phyloP scores from a whole-genome alignment of 2,888 invertebrate genomes.

The Actias luna region DNA sequence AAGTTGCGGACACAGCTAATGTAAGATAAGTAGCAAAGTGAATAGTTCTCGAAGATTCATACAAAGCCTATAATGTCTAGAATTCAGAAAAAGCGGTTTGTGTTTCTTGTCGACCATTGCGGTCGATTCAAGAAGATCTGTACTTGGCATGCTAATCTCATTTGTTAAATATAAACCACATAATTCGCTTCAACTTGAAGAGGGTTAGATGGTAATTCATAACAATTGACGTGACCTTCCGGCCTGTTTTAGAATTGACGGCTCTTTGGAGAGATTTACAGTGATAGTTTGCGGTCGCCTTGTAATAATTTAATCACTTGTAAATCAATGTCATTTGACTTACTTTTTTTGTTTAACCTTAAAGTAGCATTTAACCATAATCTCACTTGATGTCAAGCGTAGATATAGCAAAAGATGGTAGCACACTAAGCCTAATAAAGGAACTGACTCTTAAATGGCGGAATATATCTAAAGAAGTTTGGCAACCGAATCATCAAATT shows the following conservation, averaged over 20 bases:
- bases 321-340: neutral
- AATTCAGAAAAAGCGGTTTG: neutral
- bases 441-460: no score
- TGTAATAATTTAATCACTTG: slow-evolving; percentile 5
- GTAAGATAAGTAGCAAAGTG: no score
- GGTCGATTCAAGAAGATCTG: slow-evolving; percentile 8
- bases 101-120: slow-evolving; percentile 11
- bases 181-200: slow-evolving; percentile 25
- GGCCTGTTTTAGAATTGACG: slow-evolving; percentile 13
- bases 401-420: no score
- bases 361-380: no score
- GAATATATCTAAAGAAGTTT: no score
- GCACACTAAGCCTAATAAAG: no score
- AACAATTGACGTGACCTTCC: slow-evolving; percentile 27
- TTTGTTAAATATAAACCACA: slow-evolving; percentile 38
- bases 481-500: no score
- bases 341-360: neutral
- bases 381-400: no score
- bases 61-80: neutral
- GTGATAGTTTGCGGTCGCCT: slow-evolving; percentile 17
- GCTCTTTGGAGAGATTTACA: slow-evolving; percentile 14
- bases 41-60: no score
- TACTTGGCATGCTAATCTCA: slow-evolving; percentile 38
- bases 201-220: slow-evolving; percentile 28
- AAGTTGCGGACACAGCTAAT: no score